Base-by-base conservation (phyloP, 2,888 invertebrate species). In the Cheilosia scutellata region DNA sequence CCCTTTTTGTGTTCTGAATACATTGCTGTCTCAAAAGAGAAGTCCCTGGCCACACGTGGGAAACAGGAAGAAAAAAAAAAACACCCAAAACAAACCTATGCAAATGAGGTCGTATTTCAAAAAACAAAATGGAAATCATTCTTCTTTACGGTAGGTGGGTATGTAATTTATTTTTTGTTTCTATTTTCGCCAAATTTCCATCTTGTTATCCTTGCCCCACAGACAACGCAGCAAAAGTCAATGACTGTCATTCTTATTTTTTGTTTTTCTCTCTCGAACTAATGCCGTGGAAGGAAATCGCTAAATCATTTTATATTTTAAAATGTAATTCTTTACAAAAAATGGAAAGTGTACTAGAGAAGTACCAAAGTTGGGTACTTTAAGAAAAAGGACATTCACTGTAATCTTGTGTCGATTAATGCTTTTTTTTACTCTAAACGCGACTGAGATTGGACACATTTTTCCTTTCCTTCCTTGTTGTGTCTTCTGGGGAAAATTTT, bases 351-450 rank as follows among this genome's bases (percentile, higher is more conserved):
- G 42, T 16, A 47, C 29, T 47, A 47, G 51, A 33, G 13, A 33
- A 40, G 33, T 29, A 29, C 13, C 66, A 37, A 55, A 20, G 55
- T 37, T 57, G 31, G 55, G 47, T 47, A 51, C 53, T 20, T 68
- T 83, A 68, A 70, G n/a, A 83, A 83, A 74, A 83, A 74, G 51
- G 74, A 78, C 78, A 83, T 68, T 83, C 57, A 25, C n/a, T 51
- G 72, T 78, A 74, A 83, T 68, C 83, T 74, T 57, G 42, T 63
- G 57, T 74, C 83, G 78, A 83, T 83, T 78, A 83, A 78, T 68
- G 74, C 78, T 49, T 63, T 68, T 55, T n/a, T 25, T 5, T 29
- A 20, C 2, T 37, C 4, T 40, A 27, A 16, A 37, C 9, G 7
- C 31, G 40, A 49, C 65, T 31, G 13, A 25, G 29, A 5, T n/a